Percentiles rank a stretch among this genome's conserved stretches.
phyloP scores from a whole-genome alignment of 2,888 invertebrate species.

The Agrotis exclamationis region DNA sequence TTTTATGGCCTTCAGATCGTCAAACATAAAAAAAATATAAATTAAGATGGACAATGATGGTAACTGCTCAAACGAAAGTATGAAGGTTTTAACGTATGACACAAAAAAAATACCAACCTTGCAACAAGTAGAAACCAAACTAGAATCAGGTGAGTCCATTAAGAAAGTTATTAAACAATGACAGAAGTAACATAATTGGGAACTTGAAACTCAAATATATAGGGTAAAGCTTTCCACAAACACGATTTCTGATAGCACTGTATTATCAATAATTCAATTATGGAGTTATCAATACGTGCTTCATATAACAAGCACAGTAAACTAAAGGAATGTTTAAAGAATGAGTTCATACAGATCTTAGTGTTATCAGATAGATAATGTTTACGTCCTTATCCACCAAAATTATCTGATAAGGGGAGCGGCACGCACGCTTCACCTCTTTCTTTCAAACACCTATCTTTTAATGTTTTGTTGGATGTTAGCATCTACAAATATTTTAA shows the following conservation, averaged over 20 bases:
- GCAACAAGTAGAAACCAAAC: neutral
- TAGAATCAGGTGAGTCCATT: conserved; percentile 5
- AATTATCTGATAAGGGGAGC: conserved; percentile 81
- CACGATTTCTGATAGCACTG: conserved; percentile 14
- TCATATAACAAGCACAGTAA: conserved; percentile 46
- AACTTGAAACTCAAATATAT: conserved; percentile 11
- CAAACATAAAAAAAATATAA: too few relatives aligned
- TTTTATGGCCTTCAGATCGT: neutral
- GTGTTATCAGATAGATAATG: conserved; percentile 84
- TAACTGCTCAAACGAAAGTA: neutral
- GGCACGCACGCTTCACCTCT: conserved; percentile 60
- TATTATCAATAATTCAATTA: conserved; percentile 30
- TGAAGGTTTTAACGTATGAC: neutral
- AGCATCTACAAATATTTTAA: conserved; percentile 23
- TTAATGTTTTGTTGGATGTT: conserved; percentile 39
- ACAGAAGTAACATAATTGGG: conserved; percentile 10
- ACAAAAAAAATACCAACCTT: conserved; percentile 6
- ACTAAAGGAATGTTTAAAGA: conserved; percentile 71
- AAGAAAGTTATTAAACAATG: conserved; percentile 11
- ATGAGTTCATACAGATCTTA: conserved; percentile 78
- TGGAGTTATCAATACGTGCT: conserved; percentile 45
- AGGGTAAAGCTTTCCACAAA: conserved; percentile 16
- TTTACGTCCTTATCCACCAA: conserved; percentile 80
- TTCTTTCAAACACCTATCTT: conserved; percentile 62
- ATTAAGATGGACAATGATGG: too few relatives aligned